phyloP scores from a whole-genome alignment of 2,113 vertebrate species.

The Malurus elegans region DNA sequence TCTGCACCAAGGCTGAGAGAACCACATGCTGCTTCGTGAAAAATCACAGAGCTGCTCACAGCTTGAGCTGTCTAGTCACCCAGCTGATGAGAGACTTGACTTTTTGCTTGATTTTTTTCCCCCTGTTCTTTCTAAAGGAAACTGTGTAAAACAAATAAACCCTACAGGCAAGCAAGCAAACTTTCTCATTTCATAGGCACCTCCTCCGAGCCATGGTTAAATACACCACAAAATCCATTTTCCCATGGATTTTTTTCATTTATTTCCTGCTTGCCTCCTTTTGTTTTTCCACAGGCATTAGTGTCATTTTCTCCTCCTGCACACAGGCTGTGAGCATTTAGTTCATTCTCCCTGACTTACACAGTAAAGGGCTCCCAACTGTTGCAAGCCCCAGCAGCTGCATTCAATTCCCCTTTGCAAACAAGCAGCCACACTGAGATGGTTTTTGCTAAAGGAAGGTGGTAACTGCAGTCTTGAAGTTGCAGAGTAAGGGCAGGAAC shows the following conservation, averaged over 20 bases:
- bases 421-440: neutral
- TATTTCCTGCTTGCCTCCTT: conserved; percentile 39
- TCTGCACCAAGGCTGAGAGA: neutral
- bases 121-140: conserved; percentile 20
- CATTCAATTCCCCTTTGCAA: neutral
- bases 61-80: conserved; percentile 36
- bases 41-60: conserved; percentile 15
- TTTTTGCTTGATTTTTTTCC: neutral
- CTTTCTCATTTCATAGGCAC: conserved; percentile 26
- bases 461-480: neutral
- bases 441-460: neutral
- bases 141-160: conserved; percentile 43
- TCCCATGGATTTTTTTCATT: conserved; percentile 36
- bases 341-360: neutral
- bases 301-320: neutral
- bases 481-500: neutral
- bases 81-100: conserved; percentile 42
- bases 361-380: neutral
- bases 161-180: conserved; percentile 3
- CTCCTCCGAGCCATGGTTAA: neutral
- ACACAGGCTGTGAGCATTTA: neutral
- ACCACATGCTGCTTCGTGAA: conserved; percentile 33
- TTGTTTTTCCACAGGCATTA: conserved; percentile 5
- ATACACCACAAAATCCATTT: conserved; percentile 42
- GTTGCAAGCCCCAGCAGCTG: neutral